Conservation (phyloP, 2,888 invertebrate genomes). For the Caenorhabditis japonica region DNA sequence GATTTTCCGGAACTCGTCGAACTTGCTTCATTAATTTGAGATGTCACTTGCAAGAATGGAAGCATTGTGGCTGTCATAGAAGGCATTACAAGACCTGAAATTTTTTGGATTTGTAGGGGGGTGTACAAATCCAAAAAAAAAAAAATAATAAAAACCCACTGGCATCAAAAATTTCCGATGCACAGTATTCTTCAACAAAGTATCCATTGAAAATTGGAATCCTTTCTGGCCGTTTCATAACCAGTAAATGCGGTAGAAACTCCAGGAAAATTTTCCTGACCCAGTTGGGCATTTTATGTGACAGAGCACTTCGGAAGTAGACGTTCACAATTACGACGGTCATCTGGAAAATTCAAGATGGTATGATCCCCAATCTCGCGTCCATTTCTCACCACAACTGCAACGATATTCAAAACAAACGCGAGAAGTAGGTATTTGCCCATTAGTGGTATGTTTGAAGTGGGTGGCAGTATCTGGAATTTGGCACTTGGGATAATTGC, state of each 20-base stretch:
- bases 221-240: slow-evolving; percentile 89
- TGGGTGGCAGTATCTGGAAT: slow-evolving; percentile 90
- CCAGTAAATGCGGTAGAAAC: slow-evolving; percentile 83
- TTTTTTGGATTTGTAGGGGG: background rate
- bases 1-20: slow-evolving; percentile 31
- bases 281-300: slow-evolving; percentile 98
- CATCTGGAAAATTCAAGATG: slow-evolving; percentile 44
- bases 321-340: slow-evolving; percentile 83
- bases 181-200: slow-evolving; percentile 75
- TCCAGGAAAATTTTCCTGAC: slow-evolving; percentile 91
- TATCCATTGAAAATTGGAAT: slow-evolving; percentile 73
- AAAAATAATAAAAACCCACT: slow-evolving; percentile 52
- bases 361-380: background rate
- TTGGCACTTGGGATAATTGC: slow-evolving; percentile 2
- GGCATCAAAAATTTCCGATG: slow-evolving; percentile 74
- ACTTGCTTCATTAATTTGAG: slow-evolving; percentile 14
- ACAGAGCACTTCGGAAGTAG: slow-evolving; percentile 97
- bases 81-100: slow-evolving; percentile 71
- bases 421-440: slow-evolving; percentile 99
- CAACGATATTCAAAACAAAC: slow-evolving; percentile 98
- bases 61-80: slow-evolving; percentile 76
- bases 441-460: slow-evolving; percentile 95
- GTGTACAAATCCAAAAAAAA: too few species aligned
- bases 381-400: slow-evolving; percentile 87
- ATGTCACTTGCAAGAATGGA: slow-evolving; percentile 71